Evolutionary conservation across 2,797 vertebrate species (phyloP).

Genomic region (Lepus oiostolus): DNA sequence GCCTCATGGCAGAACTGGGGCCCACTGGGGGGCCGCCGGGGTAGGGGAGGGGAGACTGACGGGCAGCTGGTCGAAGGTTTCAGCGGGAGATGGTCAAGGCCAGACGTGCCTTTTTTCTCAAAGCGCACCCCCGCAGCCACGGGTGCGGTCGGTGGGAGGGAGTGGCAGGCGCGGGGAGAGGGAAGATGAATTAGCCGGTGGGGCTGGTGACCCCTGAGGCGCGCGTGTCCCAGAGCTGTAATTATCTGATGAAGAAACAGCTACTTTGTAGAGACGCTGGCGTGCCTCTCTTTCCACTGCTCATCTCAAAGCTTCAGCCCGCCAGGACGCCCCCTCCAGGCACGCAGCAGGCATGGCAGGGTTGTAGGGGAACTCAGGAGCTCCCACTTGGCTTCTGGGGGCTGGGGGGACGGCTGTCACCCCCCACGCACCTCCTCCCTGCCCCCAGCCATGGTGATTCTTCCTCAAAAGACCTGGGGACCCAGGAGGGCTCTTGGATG

Average conservation of each 20-base stretch:
- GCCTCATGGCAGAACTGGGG: background rate
- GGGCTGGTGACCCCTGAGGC: background rate
- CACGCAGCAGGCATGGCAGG: background rate
- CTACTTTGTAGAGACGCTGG: too few species aligned
- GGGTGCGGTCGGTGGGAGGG: background rate
- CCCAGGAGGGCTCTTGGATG: background rate
- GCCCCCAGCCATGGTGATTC: background rate
- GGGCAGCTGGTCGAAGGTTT: background rate
- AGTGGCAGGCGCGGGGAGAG: background rate
- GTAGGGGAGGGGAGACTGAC: background rate
- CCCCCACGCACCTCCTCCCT: background rate
- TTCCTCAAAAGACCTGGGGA: background rate
- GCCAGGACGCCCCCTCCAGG: background rate
- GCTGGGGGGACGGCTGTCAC: background rate
- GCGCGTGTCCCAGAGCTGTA: background rate
- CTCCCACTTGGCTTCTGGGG: accelerated
- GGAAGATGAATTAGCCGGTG: too few species aligned
- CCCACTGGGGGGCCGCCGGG: too few species aligned
- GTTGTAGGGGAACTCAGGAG: background rate
- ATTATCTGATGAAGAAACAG: slow-evolving; percentile 42
- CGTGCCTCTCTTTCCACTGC: too few species aligned
- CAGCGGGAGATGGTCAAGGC: background rate
- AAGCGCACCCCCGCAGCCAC: background rate
- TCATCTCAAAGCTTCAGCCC: slow-evolving; percentile 39
- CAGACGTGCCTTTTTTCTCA: background rate